Percentiles rank a stretch among this genome's conserved stretches.
These are phyloP conservation scores for Paraescarpia echinospica DNA, from an alignment of 1,140 invertebrate species.

Conservation along the genomic window DNA sequence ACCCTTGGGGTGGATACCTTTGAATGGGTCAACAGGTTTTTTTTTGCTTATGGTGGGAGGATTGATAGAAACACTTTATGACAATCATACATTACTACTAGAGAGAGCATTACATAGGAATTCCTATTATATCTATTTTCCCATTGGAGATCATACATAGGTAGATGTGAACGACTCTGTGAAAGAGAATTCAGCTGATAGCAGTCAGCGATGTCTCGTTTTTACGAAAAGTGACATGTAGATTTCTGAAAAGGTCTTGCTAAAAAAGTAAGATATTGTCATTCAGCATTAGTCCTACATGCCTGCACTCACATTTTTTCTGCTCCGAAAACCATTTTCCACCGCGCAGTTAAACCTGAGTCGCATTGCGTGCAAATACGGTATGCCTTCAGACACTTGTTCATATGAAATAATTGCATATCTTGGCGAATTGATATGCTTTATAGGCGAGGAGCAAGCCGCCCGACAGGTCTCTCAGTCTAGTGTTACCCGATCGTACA, in stretches of 20 bases:
- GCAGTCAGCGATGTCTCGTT: neutral
- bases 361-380: neutral
- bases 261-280: neutral
- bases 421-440: constrained; percentile 1
- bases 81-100: neutral
- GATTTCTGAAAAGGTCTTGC: neutral
- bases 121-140: neutral
- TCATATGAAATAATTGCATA: constrained; percentile 2
- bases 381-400: neutral
- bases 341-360: neutral
- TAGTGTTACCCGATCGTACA: neutral
- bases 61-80: neutral
- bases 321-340: neutral
- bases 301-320: neutral
- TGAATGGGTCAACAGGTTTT: too few relatives aligned
- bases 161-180: neutral
- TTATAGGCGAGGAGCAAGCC: neutral
- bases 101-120: neutral
- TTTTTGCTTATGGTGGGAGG: neutral
- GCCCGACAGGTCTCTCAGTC: neutral
- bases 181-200: neutral
- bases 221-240: neutral
- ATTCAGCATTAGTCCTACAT: neutral
- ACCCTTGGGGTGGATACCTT: too few relatives aligned
- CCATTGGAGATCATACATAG: neutral